These are phyloP conservation scores for Mylabris sibirica DNA, from an alignment of 2,888 invertebrate genomes.

Conservation along the genomic window DNA sequence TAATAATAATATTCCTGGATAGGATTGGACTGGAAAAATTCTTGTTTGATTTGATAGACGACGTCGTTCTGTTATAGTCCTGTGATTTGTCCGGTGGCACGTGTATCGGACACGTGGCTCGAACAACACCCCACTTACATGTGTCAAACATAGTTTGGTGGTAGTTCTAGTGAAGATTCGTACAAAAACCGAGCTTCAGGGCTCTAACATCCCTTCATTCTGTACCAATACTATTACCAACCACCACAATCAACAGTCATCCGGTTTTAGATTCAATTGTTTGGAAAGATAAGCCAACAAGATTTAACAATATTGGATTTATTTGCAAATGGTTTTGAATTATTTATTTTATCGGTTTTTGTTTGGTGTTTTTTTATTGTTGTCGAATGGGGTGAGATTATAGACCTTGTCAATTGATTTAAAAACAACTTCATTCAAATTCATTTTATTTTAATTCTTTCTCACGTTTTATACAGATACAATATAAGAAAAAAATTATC, in stretches of 20 bases:
- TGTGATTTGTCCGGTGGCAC: conserved; percentile 50
- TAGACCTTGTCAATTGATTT: conserved; percentile 5
- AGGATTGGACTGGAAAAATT: conserved; percentile 38
- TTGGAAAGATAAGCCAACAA: conserved; percentile 59
- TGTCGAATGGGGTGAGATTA: background rate
- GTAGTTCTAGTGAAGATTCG: background rate
- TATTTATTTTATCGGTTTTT: conserved; percentile 56
- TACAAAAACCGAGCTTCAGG: background rate
- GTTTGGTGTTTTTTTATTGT: conserved; percentile 22
- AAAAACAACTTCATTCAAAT: conserved; percentile 7
- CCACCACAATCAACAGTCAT: conserved; percentile 29
- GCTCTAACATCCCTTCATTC: background rate
- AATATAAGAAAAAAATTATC: background rate
- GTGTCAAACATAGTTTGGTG: conserved; percentile 58
- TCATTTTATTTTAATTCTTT: conserved; percentile 39
- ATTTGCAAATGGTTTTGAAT: conserved; percentile 52
- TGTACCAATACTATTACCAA: background rate
- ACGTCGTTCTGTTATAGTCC: conserved; percentile 42
- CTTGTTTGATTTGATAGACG: conserved; percentile 49
- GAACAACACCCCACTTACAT: conserved; percentile 57
- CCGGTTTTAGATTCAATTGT: conserved; percentile 53
- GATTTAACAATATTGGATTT: conserved; percentile 50
- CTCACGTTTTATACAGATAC: conserved; percentile 31
- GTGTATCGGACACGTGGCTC: conserved; percentile 49
- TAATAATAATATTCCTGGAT: background rate